Base-by-base conservation (phyloP, 2,888 invertebrate species). In the Polymixis flavicincta region DNA sequence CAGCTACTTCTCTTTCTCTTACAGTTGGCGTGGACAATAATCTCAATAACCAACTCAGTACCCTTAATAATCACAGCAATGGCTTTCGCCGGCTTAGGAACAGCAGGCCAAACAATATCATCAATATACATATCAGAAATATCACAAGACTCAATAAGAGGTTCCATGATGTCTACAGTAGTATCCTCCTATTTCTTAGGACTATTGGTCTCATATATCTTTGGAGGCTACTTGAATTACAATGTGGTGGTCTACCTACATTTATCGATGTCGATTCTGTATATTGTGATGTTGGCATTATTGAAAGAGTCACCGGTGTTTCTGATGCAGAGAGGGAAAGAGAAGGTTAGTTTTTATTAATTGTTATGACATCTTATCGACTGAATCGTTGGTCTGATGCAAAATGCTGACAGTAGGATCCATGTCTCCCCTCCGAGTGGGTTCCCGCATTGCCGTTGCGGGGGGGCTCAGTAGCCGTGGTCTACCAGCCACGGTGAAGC, bases 241-340 rank as follows among this genome's bases (percentile, higher is more conserved):
- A 79, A 90, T 0, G 88, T 92, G 59, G 92, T 95, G 0, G 76
- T 93, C 0, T 94, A 93, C 66, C 83, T 90, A 0, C 92, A 94
- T 83, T 66, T 95, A 63, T 71, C 87, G 0, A 70, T 94, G 57
- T 93, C 94, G 0, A 78, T 94, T 0, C n/a, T 92, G 9, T 94
- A 94, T 82, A 89, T 95, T 1, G 8, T 92, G 1, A 54, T 93
- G 81, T 55, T 95, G 71, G 80, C 86, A 4, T 37, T 92, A 3
- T 67, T 95, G 71, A 92, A 94, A 69, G 95, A 95, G 37, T 95
- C 95, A 0, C 95, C 95, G 0, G 93, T 94, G 4, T 95, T 90
- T 78, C 77, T 95, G 76, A 60, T 95, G 74, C 91, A 93, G 73
- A 88, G 85, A 19, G 94, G 92, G 0, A 92, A 87, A 54, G 94